Evolutionary conservation across 1,140 invertebrate species (phyloP).

Genomic region (Mycetomoellerius zeteki): DNA sequence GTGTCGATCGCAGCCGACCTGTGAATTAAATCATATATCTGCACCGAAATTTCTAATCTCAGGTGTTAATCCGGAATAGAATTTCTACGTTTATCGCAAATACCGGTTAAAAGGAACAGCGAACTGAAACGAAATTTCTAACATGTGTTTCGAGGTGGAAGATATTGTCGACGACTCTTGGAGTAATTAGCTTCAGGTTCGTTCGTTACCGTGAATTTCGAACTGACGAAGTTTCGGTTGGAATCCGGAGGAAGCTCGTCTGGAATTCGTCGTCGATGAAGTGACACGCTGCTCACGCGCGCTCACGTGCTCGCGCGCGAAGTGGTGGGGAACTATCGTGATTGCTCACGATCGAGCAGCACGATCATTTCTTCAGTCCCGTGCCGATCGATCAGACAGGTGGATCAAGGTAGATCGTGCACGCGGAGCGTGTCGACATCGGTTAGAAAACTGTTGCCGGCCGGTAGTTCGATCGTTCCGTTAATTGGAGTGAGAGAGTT

Average conservation of each 20-base stretch:
- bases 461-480: slow-evolving; percentile 5
- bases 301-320: slow-evolving; percentile 50
- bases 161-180: slow-evolving; percentile 14
- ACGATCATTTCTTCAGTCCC: slow-evolving; percentile 57
- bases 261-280: slow-evolving; percentile 50
- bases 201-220: neutral
- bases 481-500: slow-evolving; percentile 45
- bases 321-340: slow-evolving; percentile 60
- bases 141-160: slow-evolving; percentile 24
- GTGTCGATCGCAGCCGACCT: slow-evolving; percentile 9
- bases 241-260: slow-evolving; percentile 44
- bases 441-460: slow-evolving; percentile 42
- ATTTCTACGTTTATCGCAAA: neutral
- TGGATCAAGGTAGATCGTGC: slow-evolving; percentile 68
- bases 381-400: slow-evolving; percentile 71
- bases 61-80: neutral
- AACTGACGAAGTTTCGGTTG: slow-evolving; percentile 17
- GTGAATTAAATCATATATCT: slow-evolving; percentile 23
- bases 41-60: neutral
- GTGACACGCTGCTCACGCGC: slow-evolving; percentile 52
- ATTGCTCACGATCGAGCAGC: slow-evolving; percentile 55
- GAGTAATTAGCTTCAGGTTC: neutral
- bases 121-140: slow-evolving; percentile 18
- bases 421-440: slow-evolving; percentile 42
- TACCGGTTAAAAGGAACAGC: slow-evolving; percentile 3